These are phyloP conservation scores for Nerophis lumbriciformis DNA, from an alignment of 2,113 vertebrate species.

Conservation along the genomic window DNA sequence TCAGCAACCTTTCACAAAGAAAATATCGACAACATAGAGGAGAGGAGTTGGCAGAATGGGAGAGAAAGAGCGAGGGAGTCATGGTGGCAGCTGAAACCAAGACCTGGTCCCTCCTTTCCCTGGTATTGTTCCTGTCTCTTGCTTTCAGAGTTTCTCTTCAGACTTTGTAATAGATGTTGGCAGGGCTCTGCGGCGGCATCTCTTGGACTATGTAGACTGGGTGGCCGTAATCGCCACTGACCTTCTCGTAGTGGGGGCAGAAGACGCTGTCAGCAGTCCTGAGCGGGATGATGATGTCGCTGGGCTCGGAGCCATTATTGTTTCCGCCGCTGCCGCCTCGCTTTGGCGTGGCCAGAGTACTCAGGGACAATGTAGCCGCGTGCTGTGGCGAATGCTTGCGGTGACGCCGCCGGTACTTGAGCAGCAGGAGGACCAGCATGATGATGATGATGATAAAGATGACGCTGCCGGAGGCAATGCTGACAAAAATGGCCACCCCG, in stretches of 20 bases:
- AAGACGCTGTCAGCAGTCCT: slow-evolving; percentile 99
- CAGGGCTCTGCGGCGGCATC: slow-evolving; percentile 98
- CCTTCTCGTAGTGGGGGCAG: slow-evolving; percentile 99
- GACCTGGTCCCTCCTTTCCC: slow-evolving; percentile 27
- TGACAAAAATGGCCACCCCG: slow-evolving; percentile 95
- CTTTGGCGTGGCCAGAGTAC: slow-evolving; percentile 96
- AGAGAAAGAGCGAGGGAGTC: slow-evolving; percentile 24
- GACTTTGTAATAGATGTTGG: slow-evolving; percentile 99
- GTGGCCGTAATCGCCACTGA: slow-evolving; percentile 98
- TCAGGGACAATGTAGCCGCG: slow-evolving; percentile 88
- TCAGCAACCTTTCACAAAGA: slow-evolving; percentile 36
- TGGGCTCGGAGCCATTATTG: slow-evolving; percentile 97
- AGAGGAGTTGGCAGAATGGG: slow-evolving; percentile 39
- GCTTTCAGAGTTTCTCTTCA: slow-evolving; percentile 65
- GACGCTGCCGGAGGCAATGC: slow-evolving; percentile 93
- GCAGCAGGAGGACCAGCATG: slow-evolving; percentile 92
- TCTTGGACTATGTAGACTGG: slow-evolving; percentile 99
- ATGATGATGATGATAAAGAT: slow-evolving; percentile 98
- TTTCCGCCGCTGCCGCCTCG: slow-evolving; percentile 83
- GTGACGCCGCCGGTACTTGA: slow-evolving; percentile 93
- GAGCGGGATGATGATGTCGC: slow-evolving; percentile 99
- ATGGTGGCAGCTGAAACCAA: slow-evolving; percentile 26
- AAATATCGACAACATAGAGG: slow-evolving; percentile 38
- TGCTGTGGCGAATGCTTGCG: slow-evolving; percentile 97
- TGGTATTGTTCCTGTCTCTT: slow-evolving; percentile 27